phyloP scores from a whole-genome alignment of 2,797 vertebrate genomes.

The Silurus aristotelis region DNA sequence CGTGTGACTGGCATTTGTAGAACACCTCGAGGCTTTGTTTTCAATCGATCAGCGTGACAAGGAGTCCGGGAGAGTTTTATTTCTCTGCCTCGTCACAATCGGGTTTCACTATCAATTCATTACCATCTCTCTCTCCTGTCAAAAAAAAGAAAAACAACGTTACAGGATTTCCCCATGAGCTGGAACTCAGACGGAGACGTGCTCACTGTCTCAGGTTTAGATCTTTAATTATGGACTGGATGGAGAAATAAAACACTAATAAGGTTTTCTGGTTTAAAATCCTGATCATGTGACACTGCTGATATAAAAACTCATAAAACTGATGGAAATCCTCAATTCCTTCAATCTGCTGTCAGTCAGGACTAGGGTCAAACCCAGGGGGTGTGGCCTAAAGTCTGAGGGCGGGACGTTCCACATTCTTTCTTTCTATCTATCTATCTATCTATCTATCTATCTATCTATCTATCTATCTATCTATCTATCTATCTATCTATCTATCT shows the following conservation, averaged over 20 bases:
- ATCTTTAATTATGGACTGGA: not conserved
- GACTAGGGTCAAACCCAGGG: too few species aligned
- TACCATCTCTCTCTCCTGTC: not conserved
- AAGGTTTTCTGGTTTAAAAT: too few species aligned
- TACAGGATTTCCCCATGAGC: not conserved
- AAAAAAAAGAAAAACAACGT: not conserved
- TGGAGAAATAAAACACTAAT: too few species aligned
- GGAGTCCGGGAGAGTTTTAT: conserved; percentile 7
- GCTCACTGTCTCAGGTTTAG: not conserved
- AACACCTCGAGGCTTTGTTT: conserved; percentile 30
- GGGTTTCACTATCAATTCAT: not conserved
- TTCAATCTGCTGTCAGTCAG: too few species aligned
- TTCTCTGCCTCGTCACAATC: not conserved
- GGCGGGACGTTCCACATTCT: too few species aligned
- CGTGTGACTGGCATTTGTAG: conserved; percentile 10
- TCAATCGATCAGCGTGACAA: conserved; percentile 24
- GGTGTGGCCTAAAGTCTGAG: too few species aligned
- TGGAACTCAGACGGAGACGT: not conserved
- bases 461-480: too few species aligned
- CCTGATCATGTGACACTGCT: not conserved
- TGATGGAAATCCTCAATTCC: too few species aligned
- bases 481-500: too few species aligned
- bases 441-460: too few species aligned
- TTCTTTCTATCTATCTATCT: too few species aligned
- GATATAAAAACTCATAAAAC: too few species aligned